A percentile compares a stretch with the other conserved stretches of the same genome.
These are phyloP conservation scores for Xiphorhynchus elegans DNA, from an alignment of 2,113 vertebrate species.

Conservation along the genomic window DNA sequence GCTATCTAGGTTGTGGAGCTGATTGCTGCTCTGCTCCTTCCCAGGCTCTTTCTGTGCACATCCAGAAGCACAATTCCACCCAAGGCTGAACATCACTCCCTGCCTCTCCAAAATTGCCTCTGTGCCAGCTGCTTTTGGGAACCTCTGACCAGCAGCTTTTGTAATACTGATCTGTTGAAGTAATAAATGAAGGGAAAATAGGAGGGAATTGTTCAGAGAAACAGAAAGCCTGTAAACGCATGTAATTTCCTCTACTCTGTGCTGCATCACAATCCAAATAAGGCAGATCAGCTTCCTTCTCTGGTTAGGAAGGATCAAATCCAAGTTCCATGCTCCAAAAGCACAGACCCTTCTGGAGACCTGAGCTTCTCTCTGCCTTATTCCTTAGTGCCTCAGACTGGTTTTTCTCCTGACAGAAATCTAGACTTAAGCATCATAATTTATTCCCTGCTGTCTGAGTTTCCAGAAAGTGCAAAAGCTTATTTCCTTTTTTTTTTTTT, in stretches of 20 bases:
- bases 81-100: neutral
- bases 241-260: neutral
- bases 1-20: neutral
- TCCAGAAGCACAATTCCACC: neutral
- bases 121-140: neutral
- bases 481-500: neutral
- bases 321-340: neutral
- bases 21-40: constrained; percentile 18
- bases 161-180: neutral
- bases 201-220: neutral
- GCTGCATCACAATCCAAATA: neutral
- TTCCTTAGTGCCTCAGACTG: neutral
- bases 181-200: neutral
- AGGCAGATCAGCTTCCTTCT: neutral
- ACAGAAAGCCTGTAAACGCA: neutral
- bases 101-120: neutral
- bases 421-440: neutral
- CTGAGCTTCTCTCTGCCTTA: neutral
- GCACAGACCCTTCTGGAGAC: neutral
- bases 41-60: neutral
- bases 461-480: neutral
- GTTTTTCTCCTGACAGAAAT: constrained; percentile 13
- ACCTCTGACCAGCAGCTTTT: neutral
- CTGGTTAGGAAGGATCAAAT: neutral
- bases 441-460: neutral